Evolutionary conservation across 2,113 vertebrate species (phyloP).

Genomic region (Vidua chalybeata): DNA sequence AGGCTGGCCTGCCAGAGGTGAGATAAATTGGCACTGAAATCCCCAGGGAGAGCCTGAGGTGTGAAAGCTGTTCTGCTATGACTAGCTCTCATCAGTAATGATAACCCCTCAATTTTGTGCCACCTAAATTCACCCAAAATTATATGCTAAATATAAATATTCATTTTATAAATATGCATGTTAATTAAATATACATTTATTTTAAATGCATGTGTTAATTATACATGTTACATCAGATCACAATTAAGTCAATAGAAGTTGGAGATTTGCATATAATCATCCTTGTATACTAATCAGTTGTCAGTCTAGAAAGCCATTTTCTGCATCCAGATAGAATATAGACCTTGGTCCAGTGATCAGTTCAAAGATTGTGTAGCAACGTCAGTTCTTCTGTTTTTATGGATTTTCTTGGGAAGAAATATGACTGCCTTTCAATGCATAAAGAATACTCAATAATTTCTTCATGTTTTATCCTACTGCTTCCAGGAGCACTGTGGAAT

Average conservation of each 20-base stretch:
- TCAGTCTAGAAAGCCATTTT: constrained; percentile 76
- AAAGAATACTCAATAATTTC: not conserved
- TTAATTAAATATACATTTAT: constrained; percentile 88
- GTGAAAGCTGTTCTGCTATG: constrained; percentile 60
- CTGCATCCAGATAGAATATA: constrained; percentile 33
- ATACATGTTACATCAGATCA: constrained; percentile 83
- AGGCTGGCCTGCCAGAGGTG: constrained; percentile 38
- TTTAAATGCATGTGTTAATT: constrained; percentile 86
- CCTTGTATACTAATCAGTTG: constrained; percentile 82
- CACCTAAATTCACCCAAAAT: constrained; percentile 73
- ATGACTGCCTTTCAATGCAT: not conserved
- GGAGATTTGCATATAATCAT: constrained; percentile 87
- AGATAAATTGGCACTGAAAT: constrained; percentile 61
- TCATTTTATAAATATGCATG: constrained; percentile 86
- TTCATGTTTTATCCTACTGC: not conserved
- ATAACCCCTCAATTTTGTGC: constrained; percentile 65
- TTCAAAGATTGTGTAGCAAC: not conserved
- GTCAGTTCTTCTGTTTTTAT: not conserved
- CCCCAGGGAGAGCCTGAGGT: constrained; percentile 45
- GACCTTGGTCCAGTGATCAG: constrained; percentile 23
- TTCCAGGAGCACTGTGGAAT: not conserved
- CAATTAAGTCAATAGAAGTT: constrained; percentile 87
- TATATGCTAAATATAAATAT: constrained; percentile 81
- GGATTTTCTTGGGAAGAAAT: not conserved
- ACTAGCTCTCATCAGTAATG: constrained; percentile 62